phyloP scores from a whole-genome alignment of 2,888 invertebrate species.

The Orchesellides sinensis region DNA sequence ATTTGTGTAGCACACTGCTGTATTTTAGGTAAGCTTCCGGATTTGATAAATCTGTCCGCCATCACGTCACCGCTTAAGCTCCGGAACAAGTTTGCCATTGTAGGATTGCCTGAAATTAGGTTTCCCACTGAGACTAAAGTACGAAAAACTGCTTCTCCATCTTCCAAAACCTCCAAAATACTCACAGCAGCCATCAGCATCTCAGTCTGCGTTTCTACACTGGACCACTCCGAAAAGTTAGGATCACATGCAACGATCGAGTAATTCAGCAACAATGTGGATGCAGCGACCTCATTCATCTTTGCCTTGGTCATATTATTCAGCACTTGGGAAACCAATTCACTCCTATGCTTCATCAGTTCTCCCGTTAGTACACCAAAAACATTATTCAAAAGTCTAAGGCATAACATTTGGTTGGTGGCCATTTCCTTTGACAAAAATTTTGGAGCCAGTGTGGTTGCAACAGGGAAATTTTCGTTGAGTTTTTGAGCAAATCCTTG shows the following conservation, averaged over 20 bases:
- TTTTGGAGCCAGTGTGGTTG: slow-evolving; percentile 76
- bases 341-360: slow-evolving; percentile 80
- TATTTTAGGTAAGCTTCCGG: slow-evolving; percentile 68
- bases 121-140: slow-evolving; percentile 71
- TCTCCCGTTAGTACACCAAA: slow-evolving; percentile 81
- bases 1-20: slow-evolving; percentile 70
- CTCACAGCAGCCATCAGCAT: slow-evolving; percentile 85
- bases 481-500: slow-evolving; percentile 77
- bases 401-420: slow-evolving; percentile 87
- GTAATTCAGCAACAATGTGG: slow-evolving; percentile 86
- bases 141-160: slow-evolving; percentile 71
- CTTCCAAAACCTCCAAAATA: slow-evolving; percentile 79
- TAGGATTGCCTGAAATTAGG: slow-evolving; percentile 54
- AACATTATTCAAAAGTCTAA: slow-evolving; percentile 89
- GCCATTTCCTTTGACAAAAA: slow-evolving; percentile 78
- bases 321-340: slow-evolving; percentile 80
- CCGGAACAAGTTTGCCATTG: slow-evolving; percentile 64
- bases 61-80: slow-evolving; percentile 66
- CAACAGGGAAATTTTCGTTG: slow-evolving; percentile 76
- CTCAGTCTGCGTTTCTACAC: slow-evolving; percentile 87
- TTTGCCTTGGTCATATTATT: slow-evolving; percentile 80
- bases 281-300: slow-evolving; percentile 85
- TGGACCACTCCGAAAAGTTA: slow-evolving; percentile 80
- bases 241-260: slow-evolving; percentile 80
- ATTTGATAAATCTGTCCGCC: slow-evolving; percentile 53